phyloP scores from a whole-genome alignment of 2,888 invertebrate genomes.

The Acrocyrtus sp. region DNA sequence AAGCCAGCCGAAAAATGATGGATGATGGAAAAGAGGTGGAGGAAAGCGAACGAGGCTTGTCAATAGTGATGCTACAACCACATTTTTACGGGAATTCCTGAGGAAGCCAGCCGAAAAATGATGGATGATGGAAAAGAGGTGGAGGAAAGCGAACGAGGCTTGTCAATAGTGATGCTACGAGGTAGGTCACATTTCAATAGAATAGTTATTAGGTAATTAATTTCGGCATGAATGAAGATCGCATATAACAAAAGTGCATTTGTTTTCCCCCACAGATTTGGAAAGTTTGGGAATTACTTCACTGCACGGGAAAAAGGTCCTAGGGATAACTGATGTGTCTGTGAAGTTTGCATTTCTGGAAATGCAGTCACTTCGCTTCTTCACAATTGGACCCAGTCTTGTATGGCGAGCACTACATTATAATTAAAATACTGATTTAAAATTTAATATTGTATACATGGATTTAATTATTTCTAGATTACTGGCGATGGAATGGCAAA shows the following conservation, averaged over 20 bases:
- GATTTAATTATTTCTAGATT: constrained; percentile 69
- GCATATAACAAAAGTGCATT: too few species aligned
- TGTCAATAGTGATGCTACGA: constrained; percentile 27
- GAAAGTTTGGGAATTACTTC: constrained; percentile 14
- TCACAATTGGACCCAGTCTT: constrained; percentile 18
- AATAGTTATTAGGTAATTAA: neutral
- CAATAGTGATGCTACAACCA: constrained; percentile 28
- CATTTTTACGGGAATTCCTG: constrained; percentile 27
- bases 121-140: neutral
- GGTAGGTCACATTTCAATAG: too few species aligned
- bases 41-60: constrained; percentile 3
- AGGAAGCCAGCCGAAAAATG: constrained; percentile 4
- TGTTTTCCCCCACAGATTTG: too few species aligned
- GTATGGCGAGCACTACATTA: constrained; percentile 21
- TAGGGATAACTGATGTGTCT: constrained; percentile 30
- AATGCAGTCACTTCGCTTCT: constrained; percentile 20
- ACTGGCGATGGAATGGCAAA: constrained; percentile 79
- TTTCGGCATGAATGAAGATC: neutral
- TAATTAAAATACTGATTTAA: neutral
- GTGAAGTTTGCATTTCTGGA: constrained; percentile 30
- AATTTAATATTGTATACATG: neutral
- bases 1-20: neutral
- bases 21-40: constrained; percentile 4
- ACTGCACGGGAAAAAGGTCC: constrained; percentile 13
- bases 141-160: constrained; percentile 4